Conservation (phyloP, 2,113 vertebrate species). For the Apeltes quadracus region DNA sequence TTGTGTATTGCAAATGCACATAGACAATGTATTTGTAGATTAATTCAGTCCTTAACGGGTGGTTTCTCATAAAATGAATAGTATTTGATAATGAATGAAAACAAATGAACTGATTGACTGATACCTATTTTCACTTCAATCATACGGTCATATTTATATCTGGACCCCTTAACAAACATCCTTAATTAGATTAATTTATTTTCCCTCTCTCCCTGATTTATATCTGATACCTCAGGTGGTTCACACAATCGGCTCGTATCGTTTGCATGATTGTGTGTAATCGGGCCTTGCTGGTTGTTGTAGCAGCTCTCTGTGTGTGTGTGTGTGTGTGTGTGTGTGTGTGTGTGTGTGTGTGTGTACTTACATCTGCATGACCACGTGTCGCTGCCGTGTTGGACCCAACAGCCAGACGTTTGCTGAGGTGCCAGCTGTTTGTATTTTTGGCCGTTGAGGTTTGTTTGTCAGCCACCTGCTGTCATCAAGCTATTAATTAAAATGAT, state of each 20-base stretch:
- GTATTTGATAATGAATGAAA: neutral
- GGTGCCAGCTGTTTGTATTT: conserved; percentile 71
- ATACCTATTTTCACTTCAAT: neutral
- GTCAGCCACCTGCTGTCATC: conserved; percentile 29
- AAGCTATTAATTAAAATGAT: conserved; percentile 45
- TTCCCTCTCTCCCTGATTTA: neutral
- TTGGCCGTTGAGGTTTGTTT: conserved; percentile 47
- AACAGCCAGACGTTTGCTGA: conserved; percentile 24
- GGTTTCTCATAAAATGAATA: neutral
- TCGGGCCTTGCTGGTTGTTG: conserved; percentile 6
- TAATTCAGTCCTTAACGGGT: neutral
- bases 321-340: neutral
- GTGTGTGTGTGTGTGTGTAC: neutral
- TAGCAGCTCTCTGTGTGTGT: neutral
- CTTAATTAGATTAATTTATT: neutral
- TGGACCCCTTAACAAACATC: neutral
- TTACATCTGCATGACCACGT: conserved; percentile 6
- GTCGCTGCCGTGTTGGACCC: neutral
- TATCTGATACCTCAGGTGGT: neutral
- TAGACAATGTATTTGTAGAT: neutral
- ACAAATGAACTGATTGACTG: neutral
- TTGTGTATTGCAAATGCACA: neutral
- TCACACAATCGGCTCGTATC: neutral
- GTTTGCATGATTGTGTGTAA: conserved; percentile 7
- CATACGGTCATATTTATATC: neutral